Percentiles rank a stretch among this genome's conserved stretches.
These are phyloP conservation scores for Phenganax marumi DNA, from an alignment of 92 coral and sea anemone species.

Conservation along the genomic window DNA sequence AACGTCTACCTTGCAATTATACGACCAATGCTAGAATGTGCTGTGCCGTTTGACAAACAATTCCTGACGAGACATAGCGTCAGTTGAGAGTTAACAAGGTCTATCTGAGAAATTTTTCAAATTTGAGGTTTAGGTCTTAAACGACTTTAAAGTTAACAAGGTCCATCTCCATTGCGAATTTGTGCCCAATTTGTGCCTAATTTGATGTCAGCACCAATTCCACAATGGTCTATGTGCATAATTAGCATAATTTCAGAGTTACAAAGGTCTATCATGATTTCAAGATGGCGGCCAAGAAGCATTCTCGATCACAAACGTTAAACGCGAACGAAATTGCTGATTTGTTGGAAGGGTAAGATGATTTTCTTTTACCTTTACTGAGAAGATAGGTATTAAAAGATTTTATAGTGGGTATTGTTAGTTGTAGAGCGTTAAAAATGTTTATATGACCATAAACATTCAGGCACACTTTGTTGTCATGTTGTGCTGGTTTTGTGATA, in stretches of 20 bases:
- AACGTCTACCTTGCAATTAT: no score
- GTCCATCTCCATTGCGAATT: conserved; percentile 17
- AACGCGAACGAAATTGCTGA: conserved; percentile 5
- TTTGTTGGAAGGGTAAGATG: conserved; percentile 22
- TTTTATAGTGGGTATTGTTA: neutral
- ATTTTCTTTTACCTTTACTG: neutral
- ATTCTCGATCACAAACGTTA: neutral
- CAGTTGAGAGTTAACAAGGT: no score
- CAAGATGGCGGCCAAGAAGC: conserved; percentile 28
- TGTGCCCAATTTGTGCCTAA: neutral
- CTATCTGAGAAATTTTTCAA: conserved; percentile 19
- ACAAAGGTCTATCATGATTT: conserved; percentile 16
- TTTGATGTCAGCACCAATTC: neutral
- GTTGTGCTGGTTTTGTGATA: neutral
- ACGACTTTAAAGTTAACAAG: conserved; percentile 3
- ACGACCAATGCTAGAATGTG: no score
- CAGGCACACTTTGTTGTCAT: neutral
- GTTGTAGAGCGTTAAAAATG: neutral
- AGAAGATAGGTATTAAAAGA: neutral
- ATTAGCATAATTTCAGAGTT: neutral
- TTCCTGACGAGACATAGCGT: no score
- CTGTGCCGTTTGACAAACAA: no score
- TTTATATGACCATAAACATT: neutral
- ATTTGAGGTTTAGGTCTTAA: conserved; percentile 9
- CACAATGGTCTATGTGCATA: conserved; percentile 11